Base-by-base conservation (phyloP, 2,113 vertebrate species). In the Coracopsis vasa region DNA sequence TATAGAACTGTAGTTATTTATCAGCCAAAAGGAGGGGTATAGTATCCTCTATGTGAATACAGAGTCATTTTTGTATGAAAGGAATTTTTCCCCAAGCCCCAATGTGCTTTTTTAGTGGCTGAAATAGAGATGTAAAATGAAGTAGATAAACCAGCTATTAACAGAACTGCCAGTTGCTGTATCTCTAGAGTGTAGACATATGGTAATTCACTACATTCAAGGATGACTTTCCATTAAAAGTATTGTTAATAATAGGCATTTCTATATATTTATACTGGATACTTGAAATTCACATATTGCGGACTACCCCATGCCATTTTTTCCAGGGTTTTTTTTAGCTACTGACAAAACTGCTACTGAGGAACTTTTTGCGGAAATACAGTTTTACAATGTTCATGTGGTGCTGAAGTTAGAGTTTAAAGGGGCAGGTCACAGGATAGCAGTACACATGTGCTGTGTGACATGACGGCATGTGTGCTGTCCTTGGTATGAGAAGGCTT, bases 221-320 rank as follows among this genome's bases (percentile, higher is more conserved):
- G 28, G 50, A 44, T 94, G 88, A 90, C 90, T 75, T 86, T 93
- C 41, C 86, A 97, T 95, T 97, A 93, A 94, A 96, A 96, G 51
- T 93, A 83, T 85, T 90, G 54, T 96, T 94, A 95, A 92, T 96
- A 94, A 94, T 90, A 95, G 92, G 44, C 74, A 61, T 91, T 97
- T 91, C 80, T 94, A 69, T 88, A 65, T 88, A 87, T 90, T 89
- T 88, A 82, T 77, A 45, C 73, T 84, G 84, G 77, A 93, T 87
- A 79, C 44, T 94, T 92, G 67, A 96, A 80, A 96, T 88, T 95
- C 73, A 70, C 39, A 6, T 86, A 92, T 89, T 58, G 9, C 73
- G 60, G 62, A 58, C 58, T 86, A 69, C 28, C 20, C 58, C 10
- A 2, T 83, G 48, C 37, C 60, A 44, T 53, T 87, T 86, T 80